Evolutionary conservation across 2,888 invertebrate species (phyloP), one percentile per base, ranked within the genome.

Genomic region (Ophion obscuratus): DNA sequence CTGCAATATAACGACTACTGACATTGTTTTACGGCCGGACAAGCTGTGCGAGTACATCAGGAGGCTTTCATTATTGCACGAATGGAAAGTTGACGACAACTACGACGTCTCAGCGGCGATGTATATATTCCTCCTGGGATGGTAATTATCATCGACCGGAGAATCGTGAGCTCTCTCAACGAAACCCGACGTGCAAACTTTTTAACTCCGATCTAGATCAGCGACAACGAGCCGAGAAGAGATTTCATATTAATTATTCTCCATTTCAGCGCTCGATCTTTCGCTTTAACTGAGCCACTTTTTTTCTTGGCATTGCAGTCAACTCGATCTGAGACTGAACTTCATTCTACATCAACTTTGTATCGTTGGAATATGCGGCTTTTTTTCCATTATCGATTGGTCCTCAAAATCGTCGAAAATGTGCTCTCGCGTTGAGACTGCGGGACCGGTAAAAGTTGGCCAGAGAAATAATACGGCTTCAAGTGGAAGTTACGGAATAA

Each of bases 81-180:
- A 78, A 70, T 85, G 85, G 81, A 85, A 81, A 85, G 81, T 81
- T 77, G 75, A 53, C 71, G 68, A 62, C 64, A 64, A 24, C 71
- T 62, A 75, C 61, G 17, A 74, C 11, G 47, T 61, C 11, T 24
- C 61, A 20, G 61, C 61, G 20, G 61, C 61, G 27, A 66, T 66
- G 3, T 67, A 57, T 70, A 76, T 61, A 74, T 40, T 40, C 20
- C 44, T 74, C 36, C 5, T 66, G 44, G 62, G 76, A 74, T 82
- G 40, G 77, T 85, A 87, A 87, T 87, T 87, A 87, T 79, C 83
- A 85, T 85, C 83, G 83, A 87, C 85, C 87, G 85, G 66, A 53
- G 76, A 87, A 85, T 67, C 57, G 57, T 27, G 57, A 53, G 53
- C 53, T 44, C 44, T 79, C 53, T 40, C 57, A 62, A 68, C 67